A percentile compares a stretch with the other conserved stretches of the same genome.
phyloP scores from a whole-genome alignment of 2,888 invertebrate species.

The Caradrina clavipalpis region DNA sequence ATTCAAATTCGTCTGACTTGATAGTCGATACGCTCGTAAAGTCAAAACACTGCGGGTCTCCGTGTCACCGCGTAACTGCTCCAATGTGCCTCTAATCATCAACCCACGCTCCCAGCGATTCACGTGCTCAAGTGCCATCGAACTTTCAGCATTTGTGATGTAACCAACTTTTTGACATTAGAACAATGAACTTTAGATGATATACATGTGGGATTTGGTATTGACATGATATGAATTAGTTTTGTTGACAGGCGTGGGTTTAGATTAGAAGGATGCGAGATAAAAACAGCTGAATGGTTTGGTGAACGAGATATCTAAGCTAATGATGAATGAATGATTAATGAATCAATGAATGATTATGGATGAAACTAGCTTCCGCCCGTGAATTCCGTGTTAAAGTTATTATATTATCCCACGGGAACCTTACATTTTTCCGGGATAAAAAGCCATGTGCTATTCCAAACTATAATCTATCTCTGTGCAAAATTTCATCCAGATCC shows the following conservation, averaged over 20 bases:
- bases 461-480: too few relatives aligned
- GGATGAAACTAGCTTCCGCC: not conserved
- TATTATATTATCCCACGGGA: too few relatives aligned
- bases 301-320: not conserved
- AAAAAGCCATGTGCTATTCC: too few relatives aligned
- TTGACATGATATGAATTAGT: slow-evolving; percentile 30
- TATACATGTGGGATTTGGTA: slow-evolving; percentile 34
- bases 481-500: too few relatives aligned
- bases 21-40: slow-evolving; percentile 27
- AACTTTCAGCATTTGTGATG: slow-evolving; percentile 29
- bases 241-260: slow-evolving; percentile 35
- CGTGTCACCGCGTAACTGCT: slow-evolving; percentile 54
- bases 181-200: slow-evolving; percentile 54
- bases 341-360: too few relatives aligned
- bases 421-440: too few relatives aligned
- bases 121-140: slow-evolving; percentile 39
- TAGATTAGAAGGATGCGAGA: slow-evolving; percentile 2
- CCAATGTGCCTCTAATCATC: slow-evolving; percentile 23
- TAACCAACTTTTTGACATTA: slow-evolving; percentile 29
- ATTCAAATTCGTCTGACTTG: slow-evolving; percentile 37
- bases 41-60: slow-evolving; percentile 28
- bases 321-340: too few relatives aligned
- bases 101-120: slow-evolving; percentile 27
- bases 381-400: too few relatives aligned
- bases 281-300: slow-evolving; percentile 4